These are phyloP conservation scores for Chironomus tentans DNA, from an alignment of 2,888 invertebrate genomes.

Conservation along the genomic window DNA sequence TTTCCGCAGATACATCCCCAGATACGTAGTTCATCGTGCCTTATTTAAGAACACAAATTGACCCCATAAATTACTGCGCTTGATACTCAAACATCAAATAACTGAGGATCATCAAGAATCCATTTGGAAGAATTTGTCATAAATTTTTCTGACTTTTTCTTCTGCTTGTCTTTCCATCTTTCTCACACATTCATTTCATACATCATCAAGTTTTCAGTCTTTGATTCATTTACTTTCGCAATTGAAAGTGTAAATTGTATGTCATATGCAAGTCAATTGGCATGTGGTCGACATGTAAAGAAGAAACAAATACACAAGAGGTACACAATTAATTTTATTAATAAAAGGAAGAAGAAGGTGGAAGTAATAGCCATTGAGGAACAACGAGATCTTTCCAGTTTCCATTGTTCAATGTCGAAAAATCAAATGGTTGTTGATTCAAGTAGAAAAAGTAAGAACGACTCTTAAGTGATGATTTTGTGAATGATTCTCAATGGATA, in stretches of 20 bases:
- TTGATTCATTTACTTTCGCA: slow-evolving; percentile 23
- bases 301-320: not conserved
- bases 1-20: too few species aligned
- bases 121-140: not conserved
- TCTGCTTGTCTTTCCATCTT: not conserved
- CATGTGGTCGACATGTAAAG: not conserved
- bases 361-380: too few species aligned
- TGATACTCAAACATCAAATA: not conserved
- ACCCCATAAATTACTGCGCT: not conserved
- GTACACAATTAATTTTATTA: too few species aligned
- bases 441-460: too few species aligned
- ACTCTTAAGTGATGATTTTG: too few species aligned
- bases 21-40: too few species aligned
- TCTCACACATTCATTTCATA: not conserved
- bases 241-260: slow-evolving; percentile 25
- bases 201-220: slow-evolving; percentile 19
- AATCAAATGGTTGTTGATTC: too few species aligned
- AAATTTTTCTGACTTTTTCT: slow-evolving; percentile 4
- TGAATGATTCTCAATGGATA: too few species aligned
- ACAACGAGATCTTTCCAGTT: too few species aligned
- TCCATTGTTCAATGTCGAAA: too few species aligned
- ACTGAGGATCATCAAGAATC: not conserved
- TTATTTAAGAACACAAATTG: not conserved
- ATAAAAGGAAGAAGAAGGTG: too few species aligned
- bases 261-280: not conserved